Percentiles rank a stretch among this genome's conserved stretches.
Evolutionary conservation across 2,113 vertebrate species (phyloP).

Genomic region (Falco punctatus): DNA sequence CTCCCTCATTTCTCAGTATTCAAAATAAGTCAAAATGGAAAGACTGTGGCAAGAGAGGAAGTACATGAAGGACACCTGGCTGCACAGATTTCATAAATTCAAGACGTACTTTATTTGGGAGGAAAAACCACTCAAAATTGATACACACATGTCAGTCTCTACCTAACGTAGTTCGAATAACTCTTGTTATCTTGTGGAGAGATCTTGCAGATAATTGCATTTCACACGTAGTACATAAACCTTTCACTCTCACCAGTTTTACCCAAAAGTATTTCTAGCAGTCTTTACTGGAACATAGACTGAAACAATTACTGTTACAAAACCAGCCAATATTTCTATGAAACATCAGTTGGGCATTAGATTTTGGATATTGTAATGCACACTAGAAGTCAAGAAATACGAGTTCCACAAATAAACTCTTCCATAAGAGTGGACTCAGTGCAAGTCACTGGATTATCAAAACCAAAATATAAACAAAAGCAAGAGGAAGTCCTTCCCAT

Average conservation of each 20-base stretch:
- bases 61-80: neutral
- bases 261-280: neutral
- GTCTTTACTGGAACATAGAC: neutral
- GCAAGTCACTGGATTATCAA: neutral
- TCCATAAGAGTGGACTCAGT: neutral
- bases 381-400: neutral
- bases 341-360: neutral
- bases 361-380: neutral
- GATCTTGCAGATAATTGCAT: neutral
- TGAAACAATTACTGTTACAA: neutral
- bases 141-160: rapidly evolving
- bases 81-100: neutral
- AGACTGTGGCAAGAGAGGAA: neutral
- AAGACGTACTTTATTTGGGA: neutral
- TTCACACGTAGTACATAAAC: neutral
- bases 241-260: neutral
- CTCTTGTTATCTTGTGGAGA: neutral
- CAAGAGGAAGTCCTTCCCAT: neutral
- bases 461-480: neutral
- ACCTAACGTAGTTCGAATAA: neutral
- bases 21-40: neutral
- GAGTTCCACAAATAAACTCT: neutral
- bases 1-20: neutral
- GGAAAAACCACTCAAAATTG: neutral
- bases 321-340: neutral